Base-by-base conservation (phyloP, 2,797 vertebrate genomes). In the Premnoplex brunnescens region DNA sequence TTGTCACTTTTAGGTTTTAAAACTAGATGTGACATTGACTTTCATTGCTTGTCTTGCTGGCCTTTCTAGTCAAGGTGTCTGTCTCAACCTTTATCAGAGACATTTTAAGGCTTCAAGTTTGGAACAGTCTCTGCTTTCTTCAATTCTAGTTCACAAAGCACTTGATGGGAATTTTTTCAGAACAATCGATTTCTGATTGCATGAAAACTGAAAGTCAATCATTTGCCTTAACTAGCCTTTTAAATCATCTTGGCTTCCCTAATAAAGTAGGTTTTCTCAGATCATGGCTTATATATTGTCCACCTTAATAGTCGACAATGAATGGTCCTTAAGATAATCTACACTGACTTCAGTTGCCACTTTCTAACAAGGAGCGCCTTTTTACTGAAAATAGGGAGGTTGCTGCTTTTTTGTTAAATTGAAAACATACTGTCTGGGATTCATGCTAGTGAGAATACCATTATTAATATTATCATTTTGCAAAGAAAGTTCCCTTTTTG, bases 101-200 rank as follows among this genome's bases (percentile, higher is more conserved):
- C n/a, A 19, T 60, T 95, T 88, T 86, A 89, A 82, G 41, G 24
- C 54, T 71, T 17, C 56, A 76, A 58, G 49, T 94, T 90, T 89
- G 21, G 13, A 79, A 41, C 14, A 59, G 11, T 71, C 10, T 71
- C 62, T 55, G 1, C 14, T 77, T 85, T 44, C 64, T 86, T 69
- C n/a, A 55, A 0, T 43, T 91, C 34, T 56, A 80, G 17, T 41
- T 83, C 68, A 85, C 68, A 69, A 91, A 51, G 56, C 37, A 27
- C 82, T 51, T 81, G n/a, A 88, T 79, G 49, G 12, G 30, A 83
- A 7, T 69, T 86, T 94, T 92, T 95, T 89, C 67, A 88, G 56
- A 95, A 91, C 56, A 85, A 81, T 79, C 30, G 77, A 69, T 86
- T 93, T 91, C 63, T 91, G 88, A 88, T 85, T 89, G 49, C 62